Conservation (phyloP, 2,797 vertebrate genomes). For the Scarus forsteni region DNA sequence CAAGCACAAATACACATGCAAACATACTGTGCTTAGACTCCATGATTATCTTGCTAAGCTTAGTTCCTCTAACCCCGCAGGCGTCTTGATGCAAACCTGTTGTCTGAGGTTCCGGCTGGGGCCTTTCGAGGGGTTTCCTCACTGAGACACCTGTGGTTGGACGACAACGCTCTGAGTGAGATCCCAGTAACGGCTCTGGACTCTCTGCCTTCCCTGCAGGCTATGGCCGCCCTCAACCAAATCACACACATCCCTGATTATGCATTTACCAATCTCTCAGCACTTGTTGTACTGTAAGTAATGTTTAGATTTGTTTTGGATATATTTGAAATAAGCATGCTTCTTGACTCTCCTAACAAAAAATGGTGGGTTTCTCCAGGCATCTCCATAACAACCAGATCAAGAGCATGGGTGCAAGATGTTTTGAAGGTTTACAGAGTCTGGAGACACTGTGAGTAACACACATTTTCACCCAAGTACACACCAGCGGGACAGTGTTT, state of each 20-base stretch:
- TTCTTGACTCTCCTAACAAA: too few relatives aligned
- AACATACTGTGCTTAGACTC: conserved; percentile 36
- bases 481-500: not conserved
- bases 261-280: conserved; percentile 94
- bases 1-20: conserved; percentile 26
- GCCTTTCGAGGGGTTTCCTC: conserved; percentile 91
- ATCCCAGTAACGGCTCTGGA: conserved; percentile 92
- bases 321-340: too few relatives aligned
- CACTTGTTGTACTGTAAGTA: conserved; percentile 96
- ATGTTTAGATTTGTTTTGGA: conserved; percentile 37
- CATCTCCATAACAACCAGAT: conserved; percentile 98
- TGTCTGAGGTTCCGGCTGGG: conserved; percentile 90
- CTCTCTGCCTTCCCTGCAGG: conserved; percentile 91
- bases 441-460: conserved; percentile 97
- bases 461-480: not conserved
- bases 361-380: conserved; percentile 75
- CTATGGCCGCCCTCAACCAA: conserved; percentile 97
- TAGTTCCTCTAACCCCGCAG: conserved; percentile 77
- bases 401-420: conserved; percentile 89
- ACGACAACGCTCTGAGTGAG: conserved; percentile 92
- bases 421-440: conserved; percentile 94
- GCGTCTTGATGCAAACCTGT: conserved; percentile 95
- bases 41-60: conserved; percentile 61
- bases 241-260: conserved; percentile 92
- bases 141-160: conserved; percentile 95